Evolutionary conservation across 2,113 vertebrate species (phyloP).

Genomic region (Perognathus longimembris): DNA sequence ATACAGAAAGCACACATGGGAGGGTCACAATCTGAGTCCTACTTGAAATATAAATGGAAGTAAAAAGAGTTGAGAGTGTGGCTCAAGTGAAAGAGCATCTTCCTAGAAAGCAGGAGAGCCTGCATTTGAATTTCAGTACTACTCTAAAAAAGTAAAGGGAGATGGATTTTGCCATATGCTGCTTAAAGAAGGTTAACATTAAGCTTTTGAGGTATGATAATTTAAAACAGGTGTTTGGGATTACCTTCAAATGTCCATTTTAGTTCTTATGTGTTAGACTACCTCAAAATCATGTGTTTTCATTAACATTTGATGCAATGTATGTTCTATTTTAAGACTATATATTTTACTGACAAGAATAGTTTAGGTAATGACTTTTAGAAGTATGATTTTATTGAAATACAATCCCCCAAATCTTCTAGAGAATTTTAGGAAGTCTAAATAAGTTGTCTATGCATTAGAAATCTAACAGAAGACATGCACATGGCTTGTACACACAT

Average conservation of each 20-base stretch:
- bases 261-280: neutral
- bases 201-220: constrained; percentile 46
- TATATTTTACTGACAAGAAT: constrained; percentile 23
- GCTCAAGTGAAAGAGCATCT: too few relatives aligned
- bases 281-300: constrained; percentile 46
- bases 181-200: constrained; percentile 44
- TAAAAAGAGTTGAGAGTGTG: too few relatives aligned
- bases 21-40: too few relatives aligned
- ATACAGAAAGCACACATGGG: too few relatives aligned
- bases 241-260: constrained; percentile 68
- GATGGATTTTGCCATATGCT: constrained; percentile 3
- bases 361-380: constrained; percentile 11
- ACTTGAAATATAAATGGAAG: too few relatives aligned
- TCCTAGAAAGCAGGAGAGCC: too few relatives aligned
- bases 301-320: constrained; percentile 53
- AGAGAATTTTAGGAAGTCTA: constrained; percentile 8
- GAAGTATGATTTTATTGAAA: constrained; percentile 22
- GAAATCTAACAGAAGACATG: neutral
- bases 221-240: constrained; percentile 57
- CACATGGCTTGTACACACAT: neutral
- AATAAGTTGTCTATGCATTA: neutral
- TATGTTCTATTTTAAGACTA: neutral
- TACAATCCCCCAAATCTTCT: neutral
- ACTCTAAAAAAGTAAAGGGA: neutral
- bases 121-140: too few relatives aligned